phyloP scores from a whole-genome alignment of 2,888 invertebrate genomes.

The Gymnosoma rotundatum region DNA sequence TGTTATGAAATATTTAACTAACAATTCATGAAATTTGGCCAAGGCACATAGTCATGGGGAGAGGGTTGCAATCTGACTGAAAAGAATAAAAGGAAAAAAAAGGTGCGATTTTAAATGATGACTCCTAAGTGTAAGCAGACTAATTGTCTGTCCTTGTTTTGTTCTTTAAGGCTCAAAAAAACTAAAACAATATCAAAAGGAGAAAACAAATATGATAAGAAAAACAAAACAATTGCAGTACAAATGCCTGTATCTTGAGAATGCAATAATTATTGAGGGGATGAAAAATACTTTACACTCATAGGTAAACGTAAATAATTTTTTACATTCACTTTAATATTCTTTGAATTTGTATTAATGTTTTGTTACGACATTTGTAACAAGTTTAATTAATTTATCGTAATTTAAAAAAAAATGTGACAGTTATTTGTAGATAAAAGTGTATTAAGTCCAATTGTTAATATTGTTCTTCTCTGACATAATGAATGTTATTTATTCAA shows the following conservation, averaged over 20 bases:
- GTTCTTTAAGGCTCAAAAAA: not conserved
- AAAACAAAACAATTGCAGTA: slow-evolving; percentile 6
- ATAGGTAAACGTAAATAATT: not conserved
- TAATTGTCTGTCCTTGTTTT: slow-evolving; percentile 5
- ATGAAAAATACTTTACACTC: slow-evolving; percentile 24
- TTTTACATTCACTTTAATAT: slow-evolving; percentile 11
- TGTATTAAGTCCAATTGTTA: slow-evolving; percentile 15
- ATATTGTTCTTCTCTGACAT: slow-evolving; percentile 11
- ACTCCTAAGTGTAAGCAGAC: slow-evolving; percentile 23
- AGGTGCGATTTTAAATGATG: slow-evolving; percentile 41
- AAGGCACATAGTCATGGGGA: not conserved
- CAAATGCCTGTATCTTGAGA: not conserved
- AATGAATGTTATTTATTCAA: slow-evolving; percentile 53
- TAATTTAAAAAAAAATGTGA: slow-evolving; percentile 67
- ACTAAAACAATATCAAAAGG: not conserved
- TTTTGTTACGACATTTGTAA: slow-evolving; percentile 61
- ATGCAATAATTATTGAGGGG: slow-evolving; percentile 4
- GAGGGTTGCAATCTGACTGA: slow-evolving; percentile 38
- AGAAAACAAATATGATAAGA: not conserved
- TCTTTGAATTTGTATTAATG: slow-evolving; percentile 2
- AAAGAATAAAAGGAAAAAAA: slow-evolving; percentile 28
- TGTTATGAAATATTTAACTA: slow-evolving; percentile 34
- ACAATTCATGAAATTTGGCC: slow-evolving; percentile 29
- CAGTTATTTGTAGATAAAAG: slow-evolving; percentile 55
- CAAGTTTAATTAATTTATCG: slow-evolving; percentile 71